These are phyloP conservation scores for Chaenocephalus aceratus DNA, from an alignment of 2,113 vertebrate genomes.

Conservation along the genomic window DNA sequence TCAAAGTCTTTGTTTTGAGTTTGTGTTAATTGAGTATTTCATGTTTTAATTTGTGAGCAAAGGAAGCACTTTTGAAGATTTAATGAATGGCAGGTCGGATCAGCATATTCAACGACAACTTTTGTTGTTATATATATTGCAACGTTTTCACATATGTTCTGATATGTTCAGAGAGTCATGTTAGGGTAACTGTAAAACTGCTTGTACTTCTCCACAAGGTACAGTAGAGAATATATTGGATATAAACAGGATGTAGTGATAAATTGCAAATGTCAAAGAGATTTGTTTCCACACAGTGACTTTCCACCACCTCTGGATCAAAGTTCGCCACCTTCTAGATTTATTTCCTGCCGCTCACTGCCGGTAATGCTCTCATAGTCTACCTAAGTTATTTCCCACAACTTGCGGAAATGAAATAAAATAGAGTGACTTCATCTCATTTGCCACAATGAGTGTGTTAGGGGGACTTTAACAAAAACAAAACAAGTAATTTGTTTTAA, in stretches of 20 bases:
- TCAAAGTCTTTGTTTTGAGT: background rate
- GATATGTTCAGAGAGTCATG: too few relatives aligned
- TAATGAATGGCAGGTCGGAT: background rate
- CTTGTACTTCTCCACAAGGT: background rate
- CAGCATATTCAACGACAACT: background rate
- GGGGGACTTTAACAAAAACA: background rate
- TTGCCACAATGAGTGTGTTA: background rate
- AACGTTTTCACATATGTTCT: background rate
- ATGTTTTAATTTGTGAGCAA: constrained; percentile 1
- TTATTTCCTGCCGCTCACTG: background rate
- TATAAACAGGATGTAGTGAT: background rate
- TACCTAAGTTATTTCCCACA: background rate
- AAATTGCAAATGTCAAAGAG: constrained; percentile 3
- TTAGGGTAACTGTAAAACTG: background rate
- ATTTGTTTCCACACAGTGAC: background rate
- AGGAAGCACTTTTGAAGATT: constrained; percentile 11
- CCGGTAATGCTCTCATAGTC: background rate
- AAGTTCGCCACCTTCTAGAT: background rate
- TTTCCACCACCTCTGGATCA: constrained; percentile 12
- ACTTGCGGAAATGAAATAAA: constrained; percentile 7
- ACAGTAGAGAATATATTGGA: background rate
- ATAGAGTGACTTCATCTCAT: background rate
- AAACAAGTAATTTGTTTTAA: background rate
- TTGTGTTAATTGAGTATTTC: too few relatives aligned
- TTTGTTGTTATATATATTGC: background rate